Base-by-base conservation (phyloP, 1,140 invertebrate species). In the Papilio aristodemus region DNA sequence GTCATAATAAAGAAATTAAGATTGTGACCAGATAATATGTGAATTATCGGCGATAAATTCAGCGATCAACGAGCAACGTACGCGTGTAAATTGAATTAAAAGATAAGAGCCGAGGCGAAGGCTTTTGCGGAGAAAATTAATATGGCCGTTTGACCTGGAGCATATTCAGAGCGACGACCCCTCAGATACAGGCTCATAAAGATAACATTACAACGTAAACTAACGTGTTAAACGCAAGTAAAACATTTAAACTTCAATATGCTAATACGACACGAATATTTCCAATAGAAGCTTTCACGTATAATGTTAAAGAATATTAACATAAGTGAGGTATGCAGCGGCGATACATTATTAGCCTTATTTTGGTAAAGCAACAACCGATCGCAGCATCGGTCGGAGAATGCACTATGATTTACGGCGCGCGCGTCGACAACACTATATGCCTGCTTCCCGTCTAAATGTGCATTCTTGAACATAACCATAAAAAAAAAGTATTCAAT, bases 21-120 rank as follows among this genome's bases (percentile, higher is more conserved):
- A 85, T 89, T 76, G 72, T 79, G 76, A 77, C 73, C 68, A 77
- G 84, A 87, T 86, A 85, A 78, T 81, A 63, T 22, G 25, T 77
- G 75, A 82, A 78, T 80, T 81, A 85, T 80, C 74, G 75, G 50
- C 74, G 75, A 85, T 85, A 85, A 87, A 89, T 89, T 81, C 73
- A 82, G 74, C 70, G 75, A 84, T 85, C 80, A 86, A 87, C 84
- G 80, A 80, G 77, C 63, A 71, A 62, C 69, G 77, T 80, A 86
- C 77, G 75, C 77, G 76, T 88, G 81, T 87, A 87, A 88, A 90
- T 90, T 87, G 82, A 88, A 89, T 88, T 89, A 87, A 82, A 82
- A 87, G 86, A 90, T 90, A 90, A 89, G 81, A 80, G 75, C 67
- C 75, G 75, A 85, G 80, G 82, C 77, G 79, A 78, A 85, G 81